Conservation (phyloP, 2,797 vertebrate genomes). For the Picus viridis region DNA sequence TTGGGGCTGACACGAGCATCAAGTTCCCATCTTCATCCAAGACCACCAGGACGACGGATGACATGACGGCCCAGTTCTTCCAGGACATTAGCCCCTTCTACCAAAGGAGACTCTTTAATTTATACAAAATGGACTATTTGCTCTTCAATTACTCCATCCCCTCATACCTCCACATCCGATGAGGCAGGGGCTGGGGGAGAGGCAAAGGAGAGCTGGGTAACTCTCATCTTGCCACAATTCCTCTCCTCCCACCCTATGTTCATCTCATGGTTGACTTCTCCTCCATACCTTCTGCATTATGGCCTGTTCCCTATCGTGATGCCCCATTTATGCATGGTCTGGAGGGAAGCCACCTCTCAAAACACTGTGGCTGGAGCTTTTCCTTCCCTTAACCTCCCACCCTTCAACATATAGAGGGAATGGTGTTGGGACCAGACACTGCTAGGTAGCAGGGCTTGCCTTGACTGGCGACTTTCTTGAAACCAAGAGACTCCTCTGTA, state of each 20-base stretch:
- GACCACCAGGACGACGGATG: constrained; percentile 82
- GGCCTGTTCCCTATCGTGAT: not conserved
- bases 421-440: not conserved
- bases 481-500: not conserved
- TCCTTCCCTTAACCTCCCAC: not conserved
- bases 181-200: constrained; percentile 52
- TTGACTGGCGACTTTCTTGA: not conserved
- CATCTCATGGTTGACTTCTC: not conserved
- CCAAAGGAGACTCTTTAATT: constrained; percentile 92
- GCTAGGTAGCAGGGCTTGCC: not conserved
- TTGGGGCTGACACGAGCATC: constrained; percentile 78
- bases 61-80: constrained; percentile 89
- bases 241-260: not conserved
- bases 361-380: not conserved
- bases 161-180: constrained; percentile 86
- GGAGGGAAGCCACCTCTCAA: not conserved
- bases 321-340: not conserved
- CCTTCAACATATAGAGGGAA: not conserved
- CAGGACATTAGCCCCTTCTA: constrained; percentile 90
- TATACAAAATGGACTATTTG: constrained; percentile 96
- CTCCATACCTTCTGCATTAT: not conserved
- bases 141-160: constrained; percentile 96
- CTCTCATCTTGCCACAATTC: constrained; percentile 4
- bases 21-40: constrained; percentile 86
- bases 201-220: constrained; percentile 38